phyloP scores from a whole-genome alignment of 2,113 vertebrate species.

The Datnioides undecimradiatus region DNA sequence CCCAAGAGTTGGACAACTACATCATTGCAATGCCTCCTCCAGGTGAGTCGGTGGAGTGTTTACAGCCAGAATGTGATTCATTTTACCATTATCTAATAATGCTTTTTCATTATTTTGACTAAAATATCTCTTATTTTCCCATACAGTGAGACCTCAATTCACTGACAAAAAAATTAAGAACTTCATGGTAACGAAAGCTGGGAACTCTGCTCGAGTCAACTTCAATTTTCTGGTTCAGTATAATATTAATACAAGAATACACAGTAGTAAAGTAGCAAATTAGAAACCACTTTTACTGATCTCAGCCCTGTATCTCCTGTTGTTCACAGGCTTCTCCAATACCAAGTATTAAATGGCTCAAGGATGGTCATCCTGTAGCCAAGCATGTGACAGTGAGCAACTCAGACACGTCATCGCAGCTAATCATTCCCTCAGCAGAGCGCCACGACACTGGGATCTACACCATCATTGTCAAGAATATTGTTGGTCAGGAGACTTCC shows the following conservation, averaged over 20 bases:
- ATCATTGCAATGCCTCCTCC: conserved; percentile 77
- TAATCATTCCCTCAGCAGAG: conserved; percentile 84
- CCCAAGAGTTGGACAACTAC: conserved; percentile 80
- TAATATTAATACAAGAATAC: not conserved
- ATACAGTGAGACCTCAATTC: conserved; percentile 88
- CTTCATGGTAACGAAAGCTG: conserved; percentile 84
- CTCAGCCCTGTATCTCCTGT: not conserved
- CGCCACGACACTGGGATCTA: conserved; percentile 86
- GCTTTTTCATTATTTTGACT: not conserved
- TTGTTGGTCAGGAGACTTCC: conserved; percentile 82
- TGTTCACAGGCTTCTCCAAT: conserved; percentile 84
- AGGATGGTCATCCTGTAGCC: conserved; percentile 84
- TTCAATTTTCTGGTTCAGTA: conserved; percentile 86
- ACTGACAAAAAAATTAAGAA: conserved; percentile 84
- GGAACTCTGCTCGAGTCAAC: conserved; percentile 83
- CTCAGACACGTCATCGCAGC: conserved; percentile 81
- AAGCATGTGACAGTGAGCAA: conserved; percentile 78
- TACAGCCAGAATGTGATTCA: not conserved
- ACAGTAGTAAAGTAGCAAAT: not conserved
- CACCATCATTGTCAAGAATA: conserved; percentile 81
- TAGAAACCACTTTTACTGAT: not conserved
- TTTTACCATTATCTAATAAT: not conserved
- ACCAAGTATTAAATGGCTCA: conserved; percentile 87
- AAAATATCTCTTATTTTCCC: conserved; percentile 15
- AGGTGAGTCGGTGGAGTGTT: conserved; percentile 75